These are phyloP conservation scores for Torymus aiolomorphi DNA, from an alignment of 2,888 invertebrate species.

Conservation along the genomic window DNA sequence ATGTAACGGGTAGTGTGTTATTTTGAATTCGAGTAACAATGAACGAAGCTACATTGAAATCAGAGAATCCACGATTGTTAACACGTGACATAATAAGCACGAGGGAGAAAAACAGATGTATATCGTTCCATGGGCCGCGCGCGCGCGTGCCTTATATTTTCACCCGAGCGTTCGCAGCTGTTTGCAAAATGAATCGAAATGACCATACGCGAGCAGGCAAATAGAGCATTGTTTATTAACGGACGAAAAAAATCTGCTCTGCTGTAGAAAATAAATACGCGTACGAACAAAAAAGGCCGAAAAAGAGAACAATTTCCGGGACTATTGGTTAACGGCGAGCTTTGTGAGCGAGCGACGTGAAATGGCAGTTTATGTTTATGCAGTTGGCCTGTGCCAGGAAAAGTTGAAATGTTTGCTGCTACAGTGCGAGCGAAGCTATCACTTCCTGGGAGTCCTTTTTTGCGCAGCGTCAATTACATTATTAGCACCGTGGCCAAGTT, in stretches of 20 bases:
- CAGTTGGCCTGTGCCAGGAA: background rate
- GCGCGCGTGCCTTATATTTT: too few relatives aligned
- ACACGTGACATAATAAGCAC: too few relatives aligned
- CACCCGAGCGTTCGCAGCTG: too few relatives aligned
- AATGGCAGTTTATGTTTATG: slow-evolving; percentile 28
- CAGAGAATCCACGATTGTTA: too few relatives aligned
- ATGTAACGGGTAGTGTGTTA: too few relatives aligned
- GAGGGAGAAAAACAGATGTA: too few relatives aligned
- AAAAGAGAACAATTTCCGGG: slow-evolving; percentile 6
- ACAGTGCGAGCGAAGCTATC: too few relatives aligned
- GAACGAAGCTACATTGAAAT: too few relatives aligned
- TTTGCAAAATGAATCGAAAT: too few relatives aligned
- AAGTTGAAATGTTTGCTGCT: slow-evolving; percentile 18
- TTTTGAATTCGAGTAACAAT: too few relatives aligned
- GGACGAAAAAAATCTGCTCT: background rate
- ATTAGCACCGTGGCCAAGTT: background rate
- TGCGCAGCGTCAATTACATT: slow-evolving; percentile 19
- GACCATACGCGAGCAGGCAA: background rate
- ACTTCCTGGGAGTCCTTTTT: background rate
- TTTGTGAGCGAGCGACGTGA: slow-evolving; percentile 3
- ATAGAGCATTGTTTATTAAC: slow-evolving; percentile 1
- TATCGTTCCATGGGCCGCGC: too few relatives aligned
- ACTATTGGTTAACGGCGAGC: background rate
- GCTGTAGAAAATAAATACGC: too few relatives aligned
- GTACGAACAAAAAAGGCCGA: background rate